These are phyloP conservation scores for Spialia ferax DNA, from an alignment of 2,888 invertebrate genomes.

Conservation along the genomic window DNA sequence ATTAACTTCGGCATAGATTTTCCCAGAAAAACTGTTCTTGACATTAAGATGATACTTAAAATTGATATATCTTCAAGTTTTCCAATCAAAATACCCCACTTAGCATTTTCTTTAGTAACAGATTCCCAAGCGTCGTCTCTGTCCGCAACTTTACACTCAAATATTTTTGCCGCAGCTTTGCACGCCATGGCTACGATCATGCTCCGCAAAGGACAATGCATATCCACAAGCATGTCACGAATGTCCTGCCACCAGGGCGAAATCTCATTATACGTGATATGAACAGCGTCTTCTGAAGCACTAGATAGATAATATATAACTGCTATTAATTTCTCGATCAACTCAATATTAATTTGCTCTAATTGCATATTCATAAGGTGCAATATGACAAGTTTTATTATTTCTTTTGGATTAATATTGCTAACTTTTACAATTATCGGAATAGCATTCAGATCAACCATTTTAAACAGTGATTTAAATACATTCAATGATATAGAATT, in stretches of 20 bases:
- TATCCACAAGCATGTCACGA: slow-evolving; percentile 90
- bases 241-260: slow-evolving; percentile 95
- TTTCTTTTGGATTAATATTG: slow-evolving; percentile 84
- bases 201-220: slow-evolving; percentile 91
- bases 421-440: slow-evolving; percentile 63
- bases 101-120: slow-evolving; percentile 93
- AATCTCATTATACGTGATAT: slow-evolving; percentile 89
- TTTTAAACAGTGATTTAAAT: slow-evolving; percentile 79
- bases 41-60: slow-evolving; percentile 89
- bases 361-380: slow-evolving; percentile 90
- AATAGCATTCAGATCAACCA: slow-evolving; percentile 59
- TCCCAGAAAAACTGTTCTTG: slow-evolving; percentile 73
- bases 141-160: slow-evolving; percentile 72
- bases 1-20: too few species aligned
- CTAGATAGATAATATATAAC: slow-evolving; percentile 89
- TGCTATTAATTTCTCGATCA: slow-evolving; percentile 90
- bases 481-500: slow-evolving; percentile 66
- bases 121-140: slow-evolving; percentile 91
- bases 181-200: slow-evolving; percentile 94
- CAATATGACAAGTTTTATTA: slow-evolving; percentile 90
- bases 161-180: slow-evolving; percentile 89
- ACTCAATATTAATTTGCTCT: slow-evolving; percentile 76
- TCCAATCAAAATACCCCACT: slow-evolving; percentile 95
- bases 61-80: slow-evolving; percentile 96
- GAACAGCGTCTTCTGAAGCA: slow-evolving; percentile 86